These are phyloP conservation scores for Poeciliopsis paucimaculata DNA, from an alignment of 2,797 vertebrate species.

Conservation along the genomic window DNA sequence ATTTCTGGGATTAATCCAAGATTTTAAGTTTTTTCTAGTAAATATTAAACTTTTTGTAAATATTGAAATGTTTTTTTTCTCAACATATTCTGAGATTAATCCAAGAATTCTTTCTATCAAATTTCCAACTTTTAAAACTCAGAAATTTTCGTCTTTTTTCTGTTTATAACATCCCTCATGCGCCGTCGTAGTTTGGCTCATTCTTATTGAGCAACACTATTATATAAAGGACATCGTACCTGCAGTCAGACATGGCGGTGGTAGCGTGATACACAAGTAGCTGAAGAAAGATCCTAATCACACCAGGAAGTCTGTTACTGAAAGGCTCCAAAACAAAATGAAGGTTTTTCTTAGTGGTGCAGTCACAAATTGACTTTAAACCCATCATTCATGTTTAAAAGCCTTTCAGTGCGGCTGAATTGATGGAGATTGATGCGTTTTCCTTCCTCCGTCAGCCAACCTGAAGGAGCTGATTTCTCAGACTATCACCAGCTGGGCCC, in stretches of 20 bases:
- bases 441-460: conserved; percentile 80
- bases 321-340: neutral
- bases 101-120: too few relatives aligned
- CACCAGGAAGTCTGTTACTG: neutral
- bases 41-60: too few relatives aligned
- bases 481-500: conserved; percentile 96
- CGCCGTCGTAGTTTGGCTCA: neutral
- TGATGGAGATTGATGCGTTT: neutral
- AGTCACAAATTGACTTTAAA: neutral
- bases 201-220: neutral
- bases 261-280: neutral
- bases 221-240: neutral
- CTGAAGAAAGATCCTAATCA: neutral
- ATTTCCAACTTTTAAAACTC: too few relatives aligned
- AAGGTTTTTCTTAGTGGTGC: neutral
- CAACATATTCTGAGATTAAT: too few relatives aligned
- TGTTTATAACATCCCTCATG: too few relatives aligned
- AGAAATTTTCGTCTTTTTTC: too few relatives aligned
- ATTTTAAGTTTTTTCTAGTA: too few relatives aligned
- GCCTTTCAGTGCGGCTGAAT: neutral
- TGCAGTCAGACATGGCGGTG: neutral
- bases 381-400: neutral
- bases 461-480: conserved; percentile 96
- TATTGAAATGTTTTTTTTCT: too few relatives aligned
- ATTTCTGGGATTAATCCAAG: too few relatives aligned